Evolutionary conservation across 2,113 vertebrate species (phyloP), one percentile per base, ranked within the genome.

Genomic region (Oxygymnocypris stewartii): DNA sequence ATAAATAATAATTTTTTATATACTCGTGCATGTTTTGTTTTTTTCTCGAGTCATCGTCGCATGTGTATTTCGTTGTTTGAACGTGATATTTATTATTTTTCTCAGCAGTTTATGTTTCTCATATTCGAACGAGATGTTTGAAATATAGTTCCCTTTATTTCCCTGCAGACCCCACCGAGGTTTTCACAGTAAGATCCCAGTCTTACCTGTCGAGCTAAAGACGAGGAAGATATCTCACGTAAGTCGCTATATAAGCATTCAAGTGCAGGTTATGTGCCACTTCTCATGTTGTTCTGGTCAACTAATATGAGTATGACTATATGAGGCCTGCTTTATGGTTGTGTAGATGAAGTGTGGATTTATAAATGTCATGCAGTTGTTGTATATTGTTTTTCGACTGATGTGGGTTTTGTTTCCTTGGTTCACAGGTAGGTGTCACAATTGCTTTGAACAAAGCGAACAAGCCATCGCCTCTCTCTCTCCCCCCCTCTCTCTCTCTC

Each of bases 381-480:
- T 65, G n/a, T n/a, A n/a, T n/a, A n/a, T n/a, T n/a, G n/a, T n/a
- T n/a, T n/a, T n/a, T n/a, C 92, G 92, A 91, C 92, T 96, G 92
- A 95, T 94, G 92, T 94, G 91, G 92, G 94, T 94, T 95, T 86
- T 93, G 91, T 96, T 97, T 94, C 96, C 96, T 95, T 94, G 95
- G 94, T 96, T 95, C 95, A 95, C 97, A 99, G 98, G 96, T 97
- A 98, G 98, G 97, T 97, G 98, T 99, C 97, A 99, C 97, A 99
- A 96, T 98, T 98, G 97, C 96, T 97, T 97, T 97, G 96, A 96
- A 93, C 93, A 96, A 96, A 96, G 93, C 93, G 93, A 96, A 92
- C 93, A 93, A 95, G 94, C 95, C 95, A 92, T 95, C 95, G 94
- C 95, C 92, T 93, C 90, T 89, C 95, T 94, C 94, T 94, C 93